Evolutionary conservation across 1,140 invertebrate species (phyloP).

Genomic region (Drosophila takahashii): DNA sequence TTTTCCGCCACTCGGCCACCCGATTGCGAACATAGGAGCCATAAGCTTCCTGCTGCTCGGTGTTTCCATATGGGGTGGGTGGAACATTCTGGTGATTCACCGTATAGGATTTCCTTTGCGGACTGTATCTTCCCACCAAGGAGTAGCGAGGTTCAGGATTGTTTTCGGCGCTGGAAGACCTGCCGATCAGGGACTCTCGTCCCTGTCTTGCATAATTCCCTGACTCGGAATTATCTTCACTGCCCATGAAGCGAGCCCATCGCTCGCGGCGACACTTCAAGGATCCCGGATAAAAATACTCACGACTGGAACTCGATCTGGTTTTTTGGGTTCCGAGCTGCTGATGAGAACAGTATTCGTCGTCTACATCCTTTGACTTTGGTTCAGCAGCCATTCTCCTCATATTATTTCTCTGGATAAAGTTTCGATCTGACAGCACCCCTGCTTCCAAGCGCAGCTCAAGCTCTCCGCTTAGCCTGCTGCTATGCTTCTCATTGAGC

Average conservation of each 20-base stretch:
- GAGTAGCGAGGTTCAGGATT: neutral
- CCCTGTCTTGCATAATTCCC: neutral
- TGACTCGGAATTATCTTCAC: neutral
- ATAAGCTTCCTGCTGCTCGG: neutral
- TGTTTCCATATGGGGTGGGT: neutral
- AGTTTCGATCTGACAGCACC: neutral
- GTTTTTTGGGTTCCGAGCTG: neutral
- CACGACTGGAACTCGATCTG: neutral
- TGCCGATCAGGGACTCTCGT: no score
- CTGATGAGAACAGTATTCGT: neutral
- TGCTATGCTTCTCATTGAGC: neutral
- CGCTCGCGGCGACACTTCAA: neutral
- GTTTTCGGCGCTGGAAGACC: slow-evolving; percentile 1
- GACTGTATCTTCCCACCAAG: neutral
- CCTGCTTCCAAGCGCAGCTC: neutral
- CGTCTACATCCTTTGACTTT: neutral
- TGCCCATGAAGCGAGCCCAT: neutral
- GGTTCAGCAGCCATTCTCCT: neutral
- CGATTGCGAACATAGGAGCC: neutral
- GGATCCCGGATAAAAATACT: neutral
- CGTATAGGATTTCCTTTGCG: neutral
- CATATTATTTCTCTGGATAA: neutral
- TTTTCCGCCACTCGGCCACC: slow-evolving; percentile 1
- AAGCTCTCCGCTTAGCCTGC: neutral
- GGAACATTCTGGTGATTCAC: neutral